These are phyloP conservation scores for Otus sunia DNA, from an alignment of 2,113 vertebrate genomes.

Conservation along the genomic window DNA sequence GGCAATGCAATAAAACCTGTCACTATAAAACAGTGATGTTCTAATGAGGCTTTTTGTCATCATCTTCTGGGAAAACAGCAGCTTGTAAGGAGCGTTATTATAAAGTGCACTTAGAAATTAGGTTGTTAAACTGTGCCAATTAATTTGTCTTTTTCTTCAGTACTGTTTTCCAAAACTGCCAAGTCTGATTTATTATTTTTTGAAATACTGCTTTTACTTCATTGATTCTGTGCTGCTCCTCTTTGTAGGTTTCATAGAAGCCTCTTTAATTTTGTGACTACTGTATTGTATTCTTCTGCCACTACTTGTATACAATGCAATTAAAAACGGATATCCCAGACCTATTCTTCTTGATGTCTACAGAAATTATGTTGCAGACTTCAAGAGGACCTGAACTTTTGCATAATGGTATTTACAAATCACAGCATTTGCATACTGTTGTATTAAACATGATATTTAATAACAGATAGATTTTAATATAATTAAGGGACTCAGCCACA, in stretches of 20 bases:
- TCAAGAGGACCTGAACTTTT: constrained; percentile 20
- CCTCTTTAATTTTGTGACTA: constrained; percentile 70
- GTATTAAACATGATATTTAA: constrained; percentile 36
- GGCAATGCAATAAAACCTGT: constrained; percentile 77
- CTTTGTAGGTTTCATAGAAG: constrained; percentile 61
- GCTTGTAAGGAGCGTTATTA: constrained; percentile 67
- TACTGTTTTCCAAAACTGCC: constrained; percentile 61
- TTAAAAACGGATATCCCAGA: constrained; percentile 52
- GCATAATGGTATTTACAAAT: constrained; percentile 9
- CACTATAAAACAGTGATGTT: constrained; percentile 63
- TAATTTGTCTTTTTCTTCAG: constrained; percentile 50
- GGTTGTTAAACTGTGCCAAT: constrained; percentile 71
- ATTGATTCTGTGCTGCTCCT: constrained; percentile 57
- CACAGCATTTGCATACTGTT: constrained; percentile 11
- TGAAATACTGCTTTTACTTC: constrained; percentile 64
- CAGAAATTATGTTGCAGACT: background rate
- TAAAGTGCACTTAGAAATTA: constrained; percentile 84
- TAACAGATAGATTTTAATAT: constrained; percentile 47
- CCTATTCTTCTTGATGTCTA: background rate
- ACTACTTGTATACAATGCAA: constrained; percentile 65
- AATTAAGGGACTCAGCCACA: background rate
- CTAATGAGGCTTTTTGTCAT: constrained; percentile 70
- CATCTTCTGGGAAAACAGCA: constrained; percentile 65
- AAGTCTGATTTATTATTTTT: constrained; percentile 63
- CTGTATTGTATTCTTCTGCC: constrained; percentile 66